A percentile compares a stretch with the other conserved stretches of the same genome.
These are phyloP conservation scores for Loris lydekkerianus DNA, from an alignment of 2,797 vertebrate species.

Conservation along the genomic window DNA sequence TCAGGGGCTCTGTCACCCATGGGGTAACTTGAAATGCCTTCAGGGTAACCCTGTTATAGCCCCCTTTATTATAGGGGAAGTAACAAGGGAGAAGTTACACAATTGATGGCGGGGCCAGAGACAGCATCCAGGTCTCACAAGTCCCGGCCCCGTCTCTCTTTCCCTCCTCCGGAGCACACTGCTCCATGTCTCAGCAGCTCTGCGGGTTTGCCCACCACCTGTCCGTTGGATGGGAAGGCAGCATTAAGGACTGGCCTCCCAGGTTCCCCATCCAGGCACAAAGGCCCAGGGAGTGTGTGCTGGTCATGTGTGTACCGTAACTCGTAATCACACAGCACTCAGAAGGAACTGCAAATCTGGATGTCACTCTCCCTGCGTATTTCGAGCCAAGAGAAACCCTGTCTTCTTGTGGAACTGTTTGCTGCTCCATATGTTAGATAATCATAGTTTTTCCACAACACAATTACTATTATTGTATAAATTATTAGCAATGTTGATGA, in stretches of 20 bases:
- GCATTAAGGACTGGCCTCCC: background rate
- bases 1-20: background rate
- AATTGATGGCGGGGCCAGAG: background rate
- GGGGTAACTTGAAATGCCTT: background rate
- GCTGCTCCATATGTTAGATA: background rate
- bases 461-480: background rate
- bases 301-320: background rate
- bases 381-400: slow-evolving; percentile 23
- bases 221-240: background rate
- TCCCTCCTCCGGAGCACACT: background rate
- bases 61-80: background rate
- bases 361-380: background rate
- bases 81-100: background rate
- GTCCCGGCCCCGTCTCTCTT: background rate
- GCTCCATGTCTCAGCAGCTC: background rate
- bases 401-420: slow-evolving; percentile 41
- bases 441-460: background rate
- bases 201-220: background rate
- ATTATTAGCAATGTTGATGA: background rate
- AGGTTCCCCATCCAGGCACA: background rate
- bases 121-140: background rate
- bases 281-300: background rate
- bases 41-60: background rate
- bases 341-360: background rate
- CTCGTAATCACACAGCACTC: background rate